Conservation (phyloP, 2,888 invertebrate genomes). For the Cephus runcator region DNA sequence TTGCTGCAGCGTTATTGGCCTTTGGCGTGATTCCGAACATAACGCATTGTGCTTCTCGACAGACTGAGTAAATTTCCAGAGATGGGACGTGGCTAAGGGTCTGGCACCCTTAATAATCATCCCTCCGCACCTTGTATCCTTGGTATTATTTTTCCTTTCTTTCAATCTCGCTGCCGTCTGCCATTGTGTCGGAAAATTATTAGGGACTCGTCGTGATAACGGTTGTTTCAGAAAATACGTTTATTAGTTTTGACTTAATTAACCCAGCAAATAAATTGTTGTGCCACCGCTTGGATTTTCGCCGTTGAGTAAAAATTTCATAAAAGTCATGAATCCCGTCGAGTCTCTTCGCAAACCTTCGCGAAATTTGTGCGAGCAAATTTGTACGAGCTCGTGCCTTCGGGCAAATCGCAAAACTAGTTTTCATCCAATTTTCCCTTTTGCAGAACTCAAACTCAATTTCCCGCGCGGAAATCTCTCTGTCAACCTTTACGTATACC, state of each 20-base stretch:
- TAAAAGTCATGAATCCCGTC: background rate
- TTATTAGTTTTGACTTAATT: background rate
- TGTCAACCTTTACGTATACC: background rate
- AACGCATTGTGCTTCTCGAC: conserved; percentile 32
- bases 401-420: background rate
- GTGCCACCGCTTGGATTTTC: background rate
- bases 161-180: background rate
- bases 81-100: background rate
- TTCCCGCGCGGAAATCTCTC: background rate
- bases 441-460: background rate
- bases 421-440: background rate
- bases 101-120: background rate
- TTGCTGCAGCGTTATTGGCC: conserved; percentile 55
- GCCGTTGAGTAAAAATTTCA: background rate
- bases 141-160: background rate
- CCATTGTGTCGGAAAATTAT: background rate
- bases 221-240: background rate
- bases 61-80: background rate
- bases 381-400: background rate
- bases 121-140: background rate
- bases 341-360: background rate
- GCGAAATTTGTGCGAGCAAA: background rate
- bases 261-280: background rate
- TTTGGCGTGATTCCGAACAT: conserved; percentile 52
- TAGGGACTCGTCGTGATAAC: background rate